Evolutionary conservation across 2,113 vertebrate genomes (phyloP), one percentile per base, ranked within the genome.

Genomic region (Capra hircus): DNA sequence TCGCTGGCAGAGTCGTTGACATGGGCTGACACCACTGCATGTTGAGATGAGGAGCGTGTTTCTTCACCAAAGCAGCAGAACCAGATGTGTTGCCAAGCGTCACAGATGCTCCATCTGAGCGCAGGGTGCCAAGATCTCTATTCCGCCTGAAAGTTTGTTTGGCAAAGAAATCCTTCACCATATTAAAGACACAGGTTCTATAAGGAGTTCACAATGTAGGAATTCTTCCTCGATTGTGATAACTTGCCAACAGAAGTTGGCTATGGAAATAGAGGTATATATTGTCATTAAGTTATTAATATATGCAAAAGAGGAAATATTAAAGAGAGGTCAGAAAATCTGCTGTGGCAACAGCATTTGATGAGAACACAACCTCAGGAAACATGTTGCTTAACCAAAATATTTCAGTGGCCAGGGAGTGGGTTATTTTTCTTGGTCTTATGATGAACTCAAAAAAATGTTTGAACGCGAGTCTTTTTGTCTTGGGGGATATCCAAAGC

Each of bases 71-170:
- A 97, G 97, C 93, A 89, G 95, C 88, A 94, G 85, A 98, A 88
- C 97, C 98, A 98, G 98, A 98, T 98, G 98, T 98, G 98, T 95
- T 96, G 97, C 98, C 97, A 97, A 98, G 98, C 91, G 2, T 95
- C 97, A 90, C 98, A 98, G 98, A 98, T 98, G 98, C 98, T 98
- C 88, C 80, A 36, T 94, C 95, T 17, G 96, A 93, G 83, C 48
- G 57, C 80, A 36, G 77, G 67, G 91, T 97, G 98, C 97, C 98
- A 98, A 97, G 97, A 97, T 91, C 97, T 95, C 96, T 74, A 97
- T 98, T 98, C 96, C 25, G 96, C 96, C 91, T 93, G 93, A 96
- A 97, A 97, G 94, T 97, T 98, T 96, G 91, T 97, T 98, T 98
- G 98, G 98, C 98, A 96, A 97, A 97, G 98, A 98, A 97, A 98